Base-by-base conservation (phyloP, 2,113 vertebrate species). In the Burhinus bistriatus region DNA sequence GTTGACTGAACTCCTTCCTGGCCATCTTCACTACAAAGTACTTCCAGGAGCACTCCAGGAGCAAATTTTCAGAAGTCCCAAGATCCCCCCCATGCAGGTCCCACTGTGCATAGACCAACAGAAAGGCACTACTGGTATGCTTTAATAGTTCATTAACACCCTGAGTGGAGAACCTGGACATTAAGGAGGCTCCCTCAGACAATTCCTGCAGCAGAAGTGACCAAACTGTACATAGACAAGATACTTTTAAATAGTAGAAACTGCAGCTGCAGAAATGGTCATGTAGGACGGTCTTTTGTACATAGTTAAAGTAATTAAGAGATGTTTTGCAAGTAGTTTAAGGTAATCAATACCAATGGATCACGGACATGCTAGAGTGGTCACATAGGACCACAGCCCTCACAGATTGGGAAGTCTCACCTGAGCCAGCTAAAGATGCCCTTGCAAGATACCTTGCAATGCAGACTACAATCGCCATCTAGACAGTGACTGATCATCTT, bases 271-370 rank as follows among this genome's bases (percentile, higher is more conserved):
- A 62, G 25, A 75, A 95, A 55, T 26, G 5, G 8, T 42, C 11
- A 12, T 0, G 0, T 20, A 40, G 40, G 40, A 65, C 34, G 59
- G 22, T 30, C 40, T 36, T 70, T 34, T 65, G 36, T 25, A 12
- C 4, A 5, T 9, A 89, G 29, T 32, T 83, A 57, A 73, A 68
- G 29, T 21, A 61, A 14, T 52, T 23, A 72, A n/a, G 30, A 79
- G 11, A 12, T 59, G 7, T 59, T 90, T 36, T 65, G 30, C 64
- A 20, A 38, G 38, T 62, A 55, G 22, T 51, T 66, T 51, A 57
- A 65, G 55, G 38, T 64, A 55, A 49, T 54, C 38, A 42, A 12
- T 47, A 87, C 29, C 52, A 79, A 11, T 22, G 30, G 40, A 36
- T 65, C 4, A 1, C 11, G 11, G 57, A 9, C 6, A 6, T 72